Conservation (phyloP, 2,113 vertebrate species). For the Aldabrachelys gigantea region DNA sequence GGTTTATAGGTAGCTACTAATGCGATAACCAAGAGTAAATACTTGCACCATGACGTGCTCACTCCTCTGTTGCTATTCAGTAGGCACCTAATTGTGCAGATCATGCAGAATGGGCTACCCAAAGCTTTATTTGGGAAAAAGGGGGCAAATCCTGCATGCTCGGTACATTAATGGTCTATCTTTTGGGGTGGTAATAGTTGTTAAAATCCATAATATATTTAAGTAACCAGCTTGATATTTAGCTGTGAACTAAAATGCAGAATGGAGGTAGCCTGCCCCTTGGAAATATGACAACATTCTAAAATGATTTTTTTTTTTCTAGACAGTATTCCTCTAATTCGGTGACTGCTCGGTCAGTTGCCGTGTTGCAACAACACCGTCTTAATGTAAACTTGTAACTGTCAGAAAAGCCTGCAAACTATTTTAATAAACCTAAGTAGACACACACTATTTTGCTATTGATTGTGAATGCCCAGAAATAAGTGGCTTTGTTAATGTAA, state of each 20-base stretch:
- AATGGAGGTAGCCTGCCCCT: neutral
- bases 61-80: neutral
- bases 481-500: neutral
- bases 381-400: neutral
- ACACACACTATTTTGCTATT: neutral
- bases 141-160: neutral
- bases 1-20: neutral
- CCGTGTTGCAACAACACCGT: neutral
- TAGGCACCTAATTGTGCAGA: neutral
- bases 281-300: neutral
- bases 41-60: neutral
- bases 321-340: neutral
- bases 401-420: neutral
- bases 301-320: neutral
- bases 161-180: neutral
- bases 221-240: neutral
- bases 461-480: neutral
- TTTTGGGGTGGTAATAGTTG: neutral
- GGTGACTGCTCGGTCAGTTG: neutral
- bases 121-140: neutral
- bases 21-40: neutral
- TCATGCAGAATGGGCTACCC: neutral
- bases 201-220: neutral
- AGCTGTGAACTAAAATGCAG: neutral
- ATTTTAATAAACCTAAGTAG: neutral